Conservation (phyloP, 2,113 vertebrate genomes). For the Bostrychus sinensis region DNA sequence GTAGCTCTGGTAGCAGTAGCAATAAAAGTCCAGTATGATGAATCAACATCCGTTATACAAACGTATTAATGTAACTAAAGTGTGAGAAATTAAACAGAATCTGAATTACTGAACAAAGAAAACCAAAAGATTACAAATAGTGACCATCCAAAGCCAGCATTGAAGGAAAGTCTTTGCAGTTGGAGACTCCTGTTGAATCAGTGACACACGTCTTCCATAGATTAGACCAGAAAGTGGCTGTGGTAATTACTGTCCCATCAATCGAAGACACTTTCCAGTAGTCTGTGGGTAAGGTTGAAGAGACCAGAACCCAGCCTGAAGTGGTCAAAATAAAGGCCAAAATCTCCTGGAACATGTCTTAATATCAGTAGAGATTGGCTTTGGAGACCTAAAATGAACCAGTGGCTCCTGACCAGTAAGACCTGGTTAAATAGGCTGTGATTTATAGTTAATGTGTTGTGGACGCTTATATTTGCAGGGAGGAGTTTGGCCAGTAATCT, state of each 20-base stretch:
- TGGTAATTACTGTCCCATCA: conserved; percentile 94
- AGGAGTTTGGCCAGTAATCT: conserved; percentile 66
- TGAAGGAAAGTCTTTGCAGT: conserved; percentile 95
- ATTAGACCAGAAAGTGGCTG: conserved; percentile 93
- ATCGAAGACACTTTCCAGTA: conserved; percentile 95
- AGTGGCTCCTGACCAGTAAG: conserved; percentile 4
- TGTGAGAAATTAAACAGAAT: not conserved
- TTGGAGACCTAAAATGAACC: conserved; percentile 15
- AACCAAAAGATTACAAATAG: not conserved
- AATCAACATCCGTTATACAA: not conserved
- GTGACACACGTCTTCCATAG: conserved; percentile 95
- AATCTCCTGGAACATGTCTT: conserved; percentile 86
- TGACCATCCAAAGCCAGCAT: conserved; percentile 94
- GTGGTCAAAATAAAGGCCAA: conserved; percentile 84
- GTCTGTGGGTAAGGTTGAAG: conserved; percentile 90
- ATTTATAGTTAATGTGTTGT: conserved; percentile 75
- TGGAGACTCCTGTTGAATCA: conserved; percentile 93
- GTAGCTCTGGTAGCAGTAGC: not conserved
- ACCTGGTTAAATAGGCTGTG: conserved; percentile 39
- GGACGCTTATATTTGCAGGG: conserved; percentile 65
- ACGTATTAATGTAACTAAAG: not conserved
- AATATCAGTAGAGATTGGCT: conserved; percentile 62
- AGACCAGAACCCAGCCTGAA: conserved; percentile 90
- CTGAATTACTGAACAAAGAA: not conserved
- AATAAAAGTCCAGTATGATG: too few species aligned